These are phyloP conservation scores for Sphaerophoria rueppellii DNA, from an alignment of 2,888 invertebrate species.

Conservation along the genomic window DNA sequence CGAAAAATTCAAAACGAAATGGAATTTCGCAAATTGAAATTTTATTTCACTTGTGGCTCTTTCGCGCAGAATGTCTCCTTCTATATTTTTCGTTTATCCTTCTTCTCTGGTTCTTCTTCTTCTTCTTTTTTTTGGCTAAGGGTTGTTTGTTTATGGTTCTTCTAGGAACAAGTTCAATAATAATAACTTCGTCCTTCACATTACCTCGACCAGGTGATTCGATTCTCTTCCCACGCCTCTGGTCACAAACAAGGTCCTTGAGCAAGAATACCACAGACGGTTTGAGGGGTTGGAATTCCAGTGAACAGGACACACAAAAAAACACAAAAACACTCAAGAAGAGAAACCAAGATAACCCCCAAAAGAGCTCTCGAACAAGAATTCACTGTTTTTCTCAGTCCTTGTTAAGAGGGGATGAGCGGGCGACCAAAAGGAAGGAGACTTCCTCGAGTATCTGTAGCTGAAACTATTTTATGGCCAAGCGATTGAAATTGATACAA, in stretches of 20 bases:
- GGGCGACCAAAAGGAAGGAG: background rate
- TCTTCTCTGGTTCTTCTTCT: conserved; percentile 30
- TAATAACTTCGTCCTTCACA: conserved; percentile 65
- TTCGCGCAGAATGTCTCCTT: conserved; percentile 38
- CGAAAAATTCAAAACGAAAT: conserved; percentile 73
- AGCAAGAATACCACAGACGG: background rate
- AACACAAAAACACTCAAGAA: conserved; percentile 30
- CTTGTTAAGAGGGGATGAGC: background rate
- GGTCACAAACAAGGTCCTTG: conserved; percentile 27
- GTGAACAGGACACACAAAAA: background rate
- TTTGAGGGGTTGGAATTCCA: background rate
- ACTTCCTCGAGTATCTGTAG: conserved; percentile 27
- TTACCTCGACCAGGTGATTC: conserved; percentile 59
- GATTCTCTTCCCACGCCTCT: conserved; percentile 9
- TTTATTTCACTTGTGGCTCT: conserved; percentile 78
- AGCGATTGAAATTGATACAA: conserved; percentile 66
- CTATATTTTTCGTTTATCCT: background rate
- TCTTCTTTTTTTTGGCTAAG: conserved; percentile 36
- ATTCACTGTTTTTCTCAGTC: conserved; percentile 59
- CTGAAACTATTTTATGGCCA: conserved; percentile 70
- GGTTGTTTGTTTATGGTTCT: conserved; percentile 60
- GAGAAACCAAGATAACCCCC: conserved; percentile 33
- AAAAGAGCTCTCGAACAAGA: conserved; percentile 48
- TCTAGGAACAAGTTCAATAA: conserved; percentile 62
- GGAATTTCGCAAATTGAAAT: conserved; percentile 81